Evolutionary conservation across 1,140 invertebrate species (phyloP).

Genomic region (Drosophila setifemur): DNA sequence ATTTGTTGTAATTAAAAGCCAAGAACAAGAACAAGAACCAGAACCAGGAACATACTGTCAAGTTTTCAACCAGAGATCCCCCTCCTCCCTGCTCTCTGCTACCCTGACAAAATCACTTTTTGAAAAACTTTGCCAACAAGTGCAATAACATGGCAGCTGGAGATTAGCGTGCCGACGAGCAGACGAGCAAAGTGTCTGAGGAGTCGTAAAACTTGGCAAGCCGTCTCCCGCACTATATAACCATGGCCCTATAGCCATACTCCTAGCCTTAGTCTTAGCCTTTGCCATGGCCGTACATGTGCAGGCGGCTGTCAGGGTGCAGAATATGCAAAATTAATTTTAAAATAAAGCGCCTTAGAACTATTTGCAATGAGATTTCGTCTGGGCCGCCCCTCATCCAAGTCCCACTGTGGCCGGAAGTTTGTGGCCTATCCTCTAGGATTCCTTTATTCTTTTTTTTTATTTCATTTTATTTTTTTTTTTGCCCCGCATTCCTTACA

Average conservation of each 20-base stretch:
- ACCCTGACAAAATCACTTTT: constrained; percentile 73
- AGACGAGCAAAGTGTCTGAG: constrained; percentile 44
- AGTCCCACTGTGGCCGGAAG: constrained; percentile 26
- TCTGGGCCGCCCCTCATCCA: background rate
- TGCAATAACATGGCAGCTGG: constrained; percentile 79
- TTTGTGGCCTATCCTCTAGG: constrained; percentile 46
- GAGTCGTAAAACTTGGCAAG: constrained; percentile 68
- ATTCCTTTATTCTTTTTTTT: background rate
- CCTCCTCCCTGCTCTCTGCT: constrained; percentile 5
- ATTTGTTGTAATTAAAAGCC: constrained; percentile 78
- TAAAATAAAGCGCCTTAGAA: constrained; percentile 62
- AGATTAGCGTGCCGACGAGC: constrained; percentile 74
- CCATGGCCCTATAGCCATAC: background rate
- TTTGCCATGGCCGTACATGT: constrained; percentile 2
- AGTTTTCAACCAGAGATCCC: constrained; percentile 35
- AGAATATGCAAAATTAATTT: constrained; percentile 77
- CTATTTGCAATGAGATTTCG: constrained; percentile 60
- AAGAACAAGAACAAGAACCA: too few relatives aligned
- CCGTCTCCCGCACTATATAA: constrained; percentile 22
- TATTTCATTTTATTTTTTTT: background rate
- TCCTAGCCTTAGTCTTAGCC: background rate
- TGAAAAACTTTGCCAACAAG: constrained; percentile 77
- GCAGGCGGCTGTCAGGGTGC: background rate
- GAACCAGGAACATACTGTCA: constrained; percentile 72
- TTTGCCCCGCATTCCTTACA: background rate